Percentiles rank a stretch among this genome's conserved stretches.
phyloP scores from a whole-genome alignment of 2,888 invertebrate genomes.

The Phaedon cochleariae region DNA sequence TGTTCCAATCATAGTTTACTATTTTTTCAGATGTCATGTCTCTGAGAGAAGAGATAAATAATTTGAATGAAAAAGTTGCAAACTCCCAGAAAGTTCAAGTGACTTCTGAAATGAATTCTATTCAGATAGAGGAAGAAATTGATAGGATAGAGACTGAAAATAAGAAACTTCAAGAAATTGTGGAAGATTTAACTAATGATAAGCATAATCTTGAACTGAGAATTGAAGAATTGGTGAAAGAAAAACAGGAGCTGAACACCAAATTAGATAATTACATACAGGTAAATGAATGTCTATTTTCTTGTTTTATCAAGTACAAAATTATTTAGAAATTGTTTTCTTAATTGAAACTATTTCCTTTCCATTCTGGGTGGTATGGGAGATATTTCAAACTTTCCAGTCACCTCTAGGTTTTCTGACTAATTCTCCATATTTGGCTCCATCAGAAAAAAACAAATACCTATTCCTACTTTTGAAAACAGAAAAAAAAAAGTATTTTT shows the following conservation, averaged over 20 bases:
- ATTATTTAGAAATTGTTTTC: too few species aligned
- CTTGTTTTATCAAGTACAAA: too few species aligned
- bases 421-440: too few species aligned
- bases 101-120: slow-evolving; percentile 79
- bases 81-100: slow-evolving; percentile 75
- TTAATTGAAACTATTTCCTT: too few species aligned
- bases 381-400: too few species aligned
- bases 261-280: slow-evolving; percentile 74
- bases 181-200: slow-evolving; percentile 65
- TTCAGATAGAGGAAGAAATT: slow-evolving; percentile 81
- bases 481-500: too few species aligned
- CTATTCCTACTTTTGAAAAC: too few species aligned
- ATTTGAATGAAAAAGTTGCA: slow-evolving; percentile 69
- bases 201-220: slow-evolving; percentile 66
- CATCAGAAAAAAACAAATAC: too few species aligned
- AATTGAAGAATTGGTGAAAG: slow-evolving; percentile 67
- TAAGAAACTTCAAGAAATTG: slow-evolving; percentile 63
- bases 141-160: slow-evolving; percentile 66
- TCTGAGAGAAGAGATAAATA: slow-evolving; percentile 70
- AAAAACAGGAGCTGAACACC: slow-evolving; percentile 69
- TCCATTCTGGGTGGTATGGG: too few species aligned
- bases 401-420: too few species aligned
- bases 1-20: background rate
- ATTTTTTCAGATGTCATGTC: slow-evolving; percentile 65
- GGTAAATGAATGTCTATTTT: slow-evolving; percentile 50